phyloP scores from a whole-genome alignment of 2,888 invertebrate genomes.

The Athrips mouffetella region DNA sequence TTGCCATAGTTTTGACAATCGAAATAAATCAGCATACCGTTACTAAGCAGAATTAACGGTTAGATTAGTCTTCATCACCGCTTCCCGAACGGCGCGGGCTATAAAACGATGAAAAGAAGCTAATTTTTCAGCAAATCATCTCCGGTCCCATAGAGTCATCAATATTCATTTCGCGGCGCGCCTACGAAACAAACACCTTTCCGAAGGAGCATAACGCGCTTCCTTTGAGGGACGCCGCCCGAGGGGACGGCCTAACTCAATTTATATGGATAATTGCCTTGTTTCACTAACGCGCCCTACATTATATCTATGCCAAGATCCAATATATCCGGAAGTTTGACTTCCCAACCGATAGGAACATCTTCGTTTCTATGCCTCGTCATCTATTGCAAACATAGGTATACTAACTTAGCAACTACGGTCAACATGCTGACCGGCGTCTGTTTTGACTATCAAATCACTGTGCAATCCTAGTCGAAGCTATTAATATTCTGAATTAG shows the following conservation, averaged over 20 bases:
- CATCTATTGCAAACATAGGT: not conserved
- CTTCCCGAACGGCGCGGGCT: conserved; percentile 59
- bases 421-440: conserved; percentile 30
- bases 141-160: conserved; percentile 74
- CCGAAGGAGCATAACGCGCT: conserved; percentile 54
- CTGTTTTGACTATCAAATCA: conserved; percentile 47
- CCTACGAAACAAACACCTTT: conserved; percentile 75
- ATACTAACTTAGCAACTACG: conserved; percentile 10
- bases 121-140: conserved; percentile 77
- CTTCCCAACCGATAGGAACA: not conserved
- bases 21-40: conserved; percentile 40
- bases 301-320: conserved; percentile 1
- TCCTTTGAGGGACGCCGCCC: conserved; percentile 60
- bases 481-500: conserved; percentile 53
- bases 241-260: conserved; percentile 56
- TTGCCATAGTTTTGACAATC: conserved; percentile 12
- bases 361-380: not conserved
- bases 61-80: conserved; percentile 75
- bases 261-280: conserved; percentile 72
- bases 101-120: conserved; percentile 77
- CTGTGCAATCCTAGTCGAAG: conserved; percentile 38
- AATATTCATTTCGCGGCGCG: conserved; percentile 75
- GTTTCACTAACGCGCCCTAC: conserved; percentile 47
- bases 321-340: conserved; percentile 2
- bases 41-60: conserved; percentile 70